Percentiles rank a stretch among this genome's conserved stretches.
phyloP scores from a whole-genome alignment of 2,888 invertebrate genomes.

The Synergus umbraculus region DNA sequence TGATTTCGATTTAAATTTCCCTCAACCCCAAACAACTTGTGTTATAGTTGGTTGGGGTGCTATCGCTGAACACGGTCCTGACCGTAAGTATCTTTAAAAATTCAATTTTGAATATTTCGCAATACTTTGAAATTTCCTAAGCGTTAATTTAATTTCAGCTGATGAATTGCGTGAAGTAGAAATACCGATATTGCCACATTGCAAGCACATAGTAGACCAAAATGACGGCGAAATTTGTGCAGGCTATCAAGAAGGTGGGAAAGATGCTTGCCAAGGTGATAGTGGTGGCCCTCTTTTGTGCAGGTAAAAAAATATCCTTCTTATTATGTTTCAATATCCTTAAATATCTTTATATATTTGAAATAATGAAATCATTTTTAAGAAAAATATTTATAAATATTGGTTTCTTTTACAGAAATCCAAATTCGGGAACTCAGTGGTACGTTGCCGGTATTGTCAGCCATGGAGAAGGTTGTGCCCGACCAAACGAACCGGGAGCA shows the following conservation, averaged over 20 bases:
- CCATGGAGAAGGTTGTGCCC: conserved; percentile 91
- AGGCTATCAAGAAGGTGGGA: conserved; percentile 85
- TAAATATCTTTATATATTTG: conserved; percentile 3
- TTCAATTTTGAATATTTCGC: neutral
- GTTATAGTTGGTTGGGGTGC: conserved; percentile 92
- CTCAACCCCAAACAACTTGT: conserved; percentile 84
- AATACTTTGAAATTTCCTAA: neutral
- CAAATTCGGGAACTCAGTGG: conserved; percentile 84
- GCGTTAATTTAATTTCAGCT: conserved; percentile 78
- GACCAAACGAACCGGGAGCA: conserved; percentile 88
- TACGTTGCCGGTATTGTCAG: conserved; percentile 91
- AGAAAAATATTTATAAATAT: neutral
- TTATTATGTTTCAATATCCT: no score
- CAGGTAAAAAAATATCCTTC: conserved; percentile 69
- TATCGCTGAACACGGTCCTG: conserved; percentile 84
- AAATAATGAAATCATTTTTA: neutral
- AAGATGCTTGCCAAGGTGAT: conserved; percentile 91
- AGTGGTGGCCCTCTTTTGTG: conserved; percentile 92
- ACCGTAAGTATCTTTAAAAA: conserved; percentile 1
- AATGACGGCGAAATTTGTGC: conserved; percentile 88
- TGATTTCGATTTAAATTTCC: conserved; percentile 79
- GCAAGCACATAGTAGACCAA: conserved; percentile 83
- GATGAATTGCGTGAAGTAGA: conserved; percentile 90
- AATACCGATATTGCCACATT: conserved; percentile 84
- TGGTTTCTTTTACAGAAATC: conserved; percentile 78